Base-by-base conservation (phyloP, 2,888 invertebrate genomes). In the Syrphus vitripennis region DNA sequence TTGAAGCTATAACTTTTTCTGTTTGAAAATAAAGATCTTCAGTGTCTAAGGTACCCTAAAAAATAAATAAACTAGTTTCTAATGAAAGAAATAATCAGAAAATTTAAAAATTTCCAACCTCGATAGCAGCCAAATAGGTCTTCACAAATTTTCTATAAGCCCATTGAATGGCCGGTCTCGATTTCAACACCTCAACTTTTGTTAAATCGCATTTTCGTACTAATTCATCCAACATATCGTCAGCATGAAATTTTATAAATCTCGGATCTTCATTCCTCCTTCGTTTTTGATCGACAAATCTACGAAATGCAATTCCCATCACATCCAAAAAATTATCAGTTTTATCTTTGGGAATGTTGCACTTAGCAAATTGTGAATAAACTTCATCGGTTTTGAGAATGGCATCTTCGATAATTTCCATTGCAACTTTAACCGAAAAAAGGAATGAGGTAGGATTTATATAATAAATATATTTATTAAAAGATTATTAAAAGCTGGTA, bases 71-170 rank as follows among this genome's bases (percentile, higher is more conserved):
- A n/a, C n/a, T n/a, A n/a, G n/a, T n/a, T n/a, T n/a, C n/a, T n/a
- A n/a, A n/a, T n/a, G n/a, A n/a, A n/a, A n/a, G n/a, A n/a, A n/a
- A n/a, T n/a, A n/a, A n/a, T n/a, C n/a, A n/a, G n/a, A n/a, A n/a
- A n/a, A n/a, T n/a, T n/a, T n/a, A n/a, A n/a, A n/a, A n/a, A n/a
- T n/a, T n/a, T n/a, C n/a, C n/a, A n/a, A n/a, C 90, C 81, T 90
- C 90, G 24, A 89, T 88, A 0, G 90, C 90, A 0, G 88, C 70
- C 88, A 91, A 89, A 65, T 92, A 92, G 4, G 91, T 91, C 5
- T 90, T 84, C 3, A 91, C 90, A 71, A 91, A 92, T 14, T 91
- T 90, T 26, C 89, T 89, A 83, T 91, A 92, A 5, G 92, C 91
- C 37, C 89, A 89, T 57, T 90, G 90, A 40, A 92, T 91, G 7